Evolutionary conservation across 2,888 invertebrate genomes (phyloP).

Genomic region (Hypolimnas misippus): DNA sequence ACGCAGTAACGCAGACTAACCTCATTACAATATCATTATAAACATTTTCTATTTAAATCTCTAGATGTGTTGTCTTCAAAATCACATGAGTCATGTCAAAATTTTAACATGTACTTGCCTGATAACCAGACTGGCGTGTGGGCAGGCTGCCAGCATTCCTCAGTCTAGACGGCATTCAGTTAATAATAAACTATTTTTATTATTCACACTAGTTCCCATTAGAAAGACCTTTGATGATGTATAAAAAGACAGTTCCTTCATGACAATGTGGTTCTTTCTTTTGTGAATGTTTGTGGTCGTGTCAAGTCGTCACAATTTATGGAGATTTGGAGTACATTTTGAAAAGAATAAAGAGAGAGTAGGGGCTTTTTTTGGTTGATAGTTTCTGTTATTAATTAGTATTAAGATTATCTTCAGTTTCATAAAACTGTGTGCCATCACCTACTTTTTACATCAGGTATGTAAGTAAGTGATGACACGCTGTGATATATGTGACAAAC

Average conservation of each 20-base stretch:
- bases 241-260: background rate
- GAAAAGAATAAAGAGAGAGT: too few relatives aligned
- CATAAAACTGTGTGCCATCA: too few relatives aligned
- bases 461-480: too few relatives aligned
- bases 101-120: background rate
- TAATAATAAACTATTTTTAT: slow-evolving; percentile 33
- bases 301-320: too few relatives aligned
- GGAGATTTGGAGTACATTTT: too few relatives aligned
- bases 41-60: background rate
- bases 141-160: slow-evolving; percentile 32
- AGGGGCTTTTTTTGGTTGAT: too few relatives aligned
- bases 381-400: too few relatives aligned
- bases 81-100: slow-evolving; percentile 10
- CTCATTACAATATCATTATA: background rate
- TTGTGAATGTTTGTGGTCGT: too few relatives aligned
- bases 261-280: background rate
- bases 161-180: slow-evolving; percentile 29
- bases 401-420: too few relatives aligned
- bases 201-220: slow-evolving; percentile 14
- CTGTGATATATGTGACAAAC: too few relatives aligned
- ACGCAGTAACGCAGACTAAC: too few relatives aligned
- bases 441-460: too few relatives aligned
- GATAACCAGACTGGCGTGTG: slow-evolving; percentile 6
- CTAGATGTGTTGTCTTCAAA: background rate
- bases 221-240: slow-evolving; percentile 7